Conservation (phyloP, 2,888 invertebrate species). For the Adelognathus sp. region DNA sequence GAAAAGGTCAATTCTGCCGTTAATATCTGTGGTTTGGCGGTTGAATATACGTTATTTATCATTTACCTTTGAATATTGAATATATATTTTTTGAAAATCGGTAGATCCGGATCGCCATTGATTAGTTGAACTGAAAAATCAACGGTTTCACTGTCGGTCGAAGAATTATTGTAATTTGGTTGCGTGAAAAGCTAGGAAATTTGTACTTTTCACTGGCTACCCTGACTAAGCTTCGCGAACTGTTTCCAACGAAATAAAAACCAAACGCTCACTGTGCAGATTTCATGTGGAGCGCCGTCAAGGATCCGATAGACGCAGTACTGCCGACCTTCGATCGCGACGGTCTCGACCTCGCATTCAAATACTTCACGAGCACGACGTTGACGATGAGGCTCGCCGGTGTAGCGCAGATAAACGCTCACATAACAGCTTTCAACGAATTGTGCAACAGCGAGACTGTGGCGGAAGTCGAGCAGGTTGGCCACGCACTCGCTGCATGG, state of each 20-base stretch:
- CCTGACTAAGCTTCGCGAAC: too few species aligned
- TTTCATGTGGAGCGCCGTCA: slow-evolving; percentile 97
- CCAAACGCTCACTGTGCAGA: slow-evolving; percentile 85
- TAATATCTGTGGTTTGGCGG: too few species aligned
- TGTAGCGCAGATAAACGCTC: slow-evolving; percentile 96
- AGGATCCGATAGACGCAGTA: slow-evolving; percentile 94
- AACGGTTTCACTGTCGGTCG: too few species aligned
- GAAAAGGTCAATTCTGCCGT: too few species aligned
- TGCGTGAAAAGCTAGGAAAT: too few species aligned
- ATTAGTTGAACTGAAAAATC: too few species aligned
- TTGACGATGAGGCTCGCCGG: slow-evolving; percentile 96
- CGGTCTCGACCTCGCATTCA: slow-evolving; percentile 95
- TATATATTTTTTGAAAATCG: too few species aligned
- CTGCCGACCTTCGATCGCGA: slow-evolving; percentile 92
- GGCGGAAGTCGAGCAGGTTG: slow-evolving; percentile 92
- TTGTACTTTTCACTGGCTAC: too few species aligned
- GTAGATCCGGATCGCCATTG: too few species aligned
- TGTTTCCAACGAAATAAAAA: neutral
- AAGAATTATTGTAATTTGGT: too few species aligned
- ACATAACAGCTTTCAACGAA: slow-evolving; percentile 95
- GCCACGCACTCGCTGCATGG: slow-evolving; percentile 94
- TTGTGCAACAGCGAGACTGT: slow-evolving; percentile 94
- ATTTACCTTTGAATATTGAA: too few species aligned
- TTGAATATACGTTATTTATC: too few species aligned
- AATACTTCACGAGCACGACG: slow-evolving; percentile 97